Evolutionary conservation across 2,113 vertebrate species (phyloP).

Genomic region (Parus major): DNA sequence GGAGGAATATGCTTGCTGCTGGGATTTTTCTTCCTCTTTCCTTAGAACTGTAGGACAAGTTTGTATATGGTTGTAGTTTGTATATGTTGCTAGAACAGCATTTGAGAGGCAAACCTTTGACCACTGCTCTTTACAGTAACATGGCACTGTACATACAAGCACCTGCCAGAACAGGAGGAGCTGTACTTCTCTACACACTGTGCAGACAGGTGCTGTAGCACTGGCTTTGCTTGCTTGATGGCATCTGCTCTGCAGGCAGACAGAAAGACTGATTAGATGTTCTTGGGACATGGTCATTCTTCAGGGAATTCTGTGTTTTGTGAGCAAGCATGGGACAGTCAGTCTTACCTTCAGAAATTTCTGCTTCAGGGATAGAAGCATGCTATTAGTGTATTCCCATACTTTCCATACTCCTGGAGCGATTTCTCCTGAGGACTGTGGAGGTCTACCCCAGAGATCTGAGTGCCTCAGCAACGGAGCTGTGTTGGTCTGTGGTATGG

Average conservation of each 20-base stretch:
- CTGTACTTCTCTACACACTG: neutral
- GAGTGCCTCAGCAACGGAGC: neutral
- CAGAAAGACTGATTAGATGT: neutral
- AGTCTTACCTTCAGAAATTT: neutral
- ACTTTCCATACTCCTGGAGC: neutral
- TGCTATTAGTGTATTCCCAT: neutral
- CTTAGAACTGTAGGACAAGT: neutral
- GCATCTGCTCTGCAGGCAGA: neutral
- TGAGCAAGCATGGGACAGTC: neutral
- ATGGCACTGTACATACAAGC: no score
- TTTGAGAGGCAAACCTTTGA: neutral
- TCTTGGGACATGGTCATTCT: neutral
- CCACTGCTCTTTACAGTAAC: neutral
- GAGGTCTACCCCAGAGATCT: neutral
- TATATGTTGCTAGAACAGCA: neutral
- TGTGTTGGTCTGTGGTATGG: neutral
- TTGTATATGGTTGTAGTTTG: neutral
- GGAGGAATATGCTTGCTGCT: neutral
- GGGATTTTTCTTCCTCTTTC: neutral
- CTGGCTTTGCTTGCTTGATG: neutral
- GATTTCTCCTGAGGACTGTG: neutral
- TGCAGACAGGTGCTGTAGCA: neutral
- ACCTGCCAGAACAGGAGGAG: neutral
- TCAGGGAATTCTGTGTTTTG: neutral
- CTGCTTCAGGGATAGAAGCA: neutral